These are phyloP conservation scores for Aromia moschata DNA, from an alignment of 2,888 invertebrate species.

Conservation along the genomic window DNA sequence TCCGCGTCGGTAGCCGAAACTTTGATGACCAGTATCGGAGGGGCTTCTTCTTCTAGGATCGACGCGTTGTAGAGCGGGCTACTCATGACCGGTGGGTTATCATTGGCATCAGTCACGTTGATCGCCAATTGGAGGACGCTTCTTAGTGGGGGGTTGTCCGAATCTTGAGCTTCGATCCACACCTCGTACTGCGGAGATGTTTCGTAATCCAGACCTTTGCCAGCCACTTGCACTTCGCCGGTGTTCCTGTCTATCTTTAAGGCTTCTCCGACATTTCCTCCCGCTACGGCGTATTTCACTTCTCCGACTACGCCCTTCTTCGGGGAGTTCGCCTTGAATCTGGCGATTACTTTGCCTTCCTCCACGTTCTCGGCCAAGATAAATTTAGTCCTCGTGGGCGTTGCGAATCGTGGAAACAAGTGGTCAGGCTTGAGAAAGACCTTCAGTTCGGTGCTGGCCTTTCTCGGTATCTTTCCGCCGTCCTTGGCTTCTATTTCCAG, in stretches of 20 bases:
- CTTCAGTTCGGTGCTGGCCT: slow-evolving; percentile 78
- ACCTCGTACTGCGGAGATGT: slow-evolving; percentile 84
- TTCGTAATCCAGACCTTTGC: slow-evolving; percentile 86
- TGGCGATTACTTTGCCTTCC: slow-evolving; percentile 80
- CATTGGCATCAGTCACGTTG: slow-evolving; percentile 93
- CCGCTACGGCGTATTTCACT: slow-evolving; percentile 85
- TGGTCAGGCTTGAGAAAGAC: slow-evolving; percentile 80
- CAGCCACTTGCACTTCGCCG: slow-evolving; percentile 83
- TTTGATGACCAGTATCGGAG: slow-evolving; percentile 78
- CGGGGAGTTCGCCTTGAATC: slow-evolving; percentile 80
- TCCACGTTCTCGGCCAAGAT: slow-evolving; percentile 82
- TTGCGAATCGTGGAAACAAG: slow-evolving; percentile 82
- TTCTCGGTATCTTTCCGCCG: slow-evolving; percentile 74
- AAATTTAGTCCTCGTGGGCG: slow-evolving; percentile 76
- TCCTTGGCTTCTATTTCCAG: slow-evolving; percentile 84
- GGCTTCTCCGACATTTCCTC: slow-evolving; percentile 93
- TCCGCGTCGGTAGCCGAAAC: slow-evolving; percentile 86
- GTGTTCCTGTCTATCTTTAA: slow-evolving; percentile 80
- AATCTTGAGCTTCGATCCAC: slow-evolving; percentile 91
- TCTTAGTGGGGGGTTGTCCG: slow-evolving; percentile 81
- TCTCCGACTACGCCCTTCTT: slow-evolving; percentile 77
- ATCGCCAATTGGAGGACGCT: slow-evolving; percentile 83
- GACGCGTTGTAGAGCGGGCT: slow-evolving; percentile 83
- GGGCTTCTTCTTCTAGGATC: slow-evolving; percentile 86
- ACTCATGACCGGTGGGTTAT: slow-evolving; percentile 88